Base-by-base conservation (phyloP, 2,113 vertebrate species). In the Lontra canadensis region DNA sequence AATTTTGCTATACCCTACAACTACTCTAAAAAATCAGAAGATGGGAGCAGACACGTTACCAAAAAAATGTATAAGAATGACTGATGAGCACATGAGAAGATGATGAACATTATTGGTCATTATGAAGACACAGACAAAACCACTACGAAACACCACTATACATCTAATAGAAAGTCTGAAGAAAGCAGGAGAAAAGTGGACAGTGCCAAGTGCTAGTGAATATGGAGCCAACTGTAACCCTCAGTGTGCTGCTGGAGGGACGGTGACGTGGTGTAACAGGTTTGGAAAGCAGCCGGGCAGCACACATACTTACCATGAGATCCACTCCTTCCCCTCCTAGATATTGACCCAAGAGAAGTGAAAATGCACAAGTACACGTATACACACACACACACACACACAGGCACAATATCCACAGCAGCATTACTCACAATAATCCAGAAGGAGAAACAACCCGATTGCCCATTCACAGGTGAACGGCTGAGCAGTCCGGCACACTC, bases 391-490 rank as follows among this genome's bases (percentile, higher is more conserved):
- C 4, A 29, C 15, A 9, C 12, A 44, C n/a, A 42, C 52, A 61
- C 2, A 0, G 1, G 12, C 21, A 15, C 29, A 36, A 9, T 71
- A 20, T 39, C 17, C 9, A 17, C 0, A 10, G 74, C 17, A 52
- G 34, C n/a, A 1, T 6, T 18, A 36, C 3, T n/a, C 21, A 6
- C 2, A 25, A 18, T 6, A 21, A 13, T 5, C 87, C 9, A 3
- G 4, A 39, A 4, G 11, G 39, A n/a, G 31, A 18, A 52, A 23
- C 21, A 10, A 36, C 47, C 17, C 15, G 29, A 7, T 7, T 11
- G 34, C 1, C n/a, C 44, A 10, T 65, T 21, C 12, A 1, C 23
- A 0, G 65, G 65, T 12, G 65, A 63, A 0, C 0, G 0, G 15
- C 73, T 39, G 20, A 34, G 7, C n/a, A 15, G 52, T 31, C 2